A percentile compares a stretch with the other conserved stretches of the same genome.
phyloP scores from a whole-genome alignment of 2,888 invertebrate genomes.

The Scelioninae gen. 1 region DNA sequence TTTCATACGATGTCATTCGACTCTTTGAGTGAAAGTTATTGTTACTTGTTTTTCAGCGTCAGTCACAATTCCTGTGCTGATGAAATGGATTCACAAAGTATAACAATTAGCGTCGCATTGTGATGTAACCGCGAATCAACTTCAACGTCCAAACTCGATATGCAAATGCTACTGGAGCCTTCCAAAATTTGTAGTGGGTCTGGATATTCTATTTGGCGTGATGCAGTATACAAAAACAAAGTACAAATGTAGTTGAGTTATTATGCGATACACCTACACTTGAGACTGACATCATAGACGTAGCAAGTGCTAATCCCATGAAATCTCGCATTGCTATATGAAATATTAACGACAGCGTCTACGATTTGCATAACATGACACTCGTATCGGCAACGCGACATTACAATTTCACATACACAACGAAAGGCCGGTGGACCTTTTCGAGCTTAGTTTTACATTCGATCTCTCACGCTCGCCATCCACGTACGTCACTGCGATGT shows the following conservation, averaged over 20 bases:
- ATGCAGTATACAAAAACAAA: conserved; percentile 54
- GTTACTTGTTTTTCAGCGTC: conserved; percentile 19
- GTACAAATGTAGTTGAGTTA: conserved; percentile 62
- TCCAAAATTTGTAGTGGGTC: conserved; percentile 43
- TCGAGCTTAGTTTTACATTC: conserved; percentile 72
- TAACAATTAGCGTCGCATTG: conserved; percentile 61
- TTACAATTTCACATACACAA: conserved; percentile 70
- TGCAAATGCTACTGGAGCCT: conserved; percentile 50
- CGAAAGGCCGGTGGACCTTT: conserved; percentile 70
- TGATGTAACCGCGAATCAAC: conserved; percentile 54
- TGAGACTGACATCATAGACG: conserved; percentile 69
- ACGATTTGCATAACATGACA: conserved; percentile 72
- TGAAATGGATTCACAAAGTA: conserved; percentile 51
- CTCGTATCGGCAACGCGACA: conserved; percentile 71
- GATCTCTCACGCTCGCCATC: conserved; percentile 71
- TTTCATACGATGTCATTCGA: neutral
- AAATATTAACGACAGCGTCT: conserved; percentile 70
- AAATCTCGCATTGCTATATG: conserved; percentile 68
- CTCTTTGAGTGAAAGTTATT: conserved; percentile 11
- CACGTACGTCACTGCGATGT: conserved; percentile 67
- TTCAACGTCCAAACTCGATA: conserved; percentile 61
- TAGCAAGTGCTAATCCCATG: conserved; percentile 69
- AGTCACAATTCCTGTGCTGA: conserved; percentile 34
- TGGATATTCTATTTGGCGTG: conserved; percentile 71
- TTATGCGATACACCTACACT: conserved; percentile 66